Evolutionary conservation across 1,140 invertebrate genomes (phyloP).

Genomic region (Drosophila funebris): DNA sequence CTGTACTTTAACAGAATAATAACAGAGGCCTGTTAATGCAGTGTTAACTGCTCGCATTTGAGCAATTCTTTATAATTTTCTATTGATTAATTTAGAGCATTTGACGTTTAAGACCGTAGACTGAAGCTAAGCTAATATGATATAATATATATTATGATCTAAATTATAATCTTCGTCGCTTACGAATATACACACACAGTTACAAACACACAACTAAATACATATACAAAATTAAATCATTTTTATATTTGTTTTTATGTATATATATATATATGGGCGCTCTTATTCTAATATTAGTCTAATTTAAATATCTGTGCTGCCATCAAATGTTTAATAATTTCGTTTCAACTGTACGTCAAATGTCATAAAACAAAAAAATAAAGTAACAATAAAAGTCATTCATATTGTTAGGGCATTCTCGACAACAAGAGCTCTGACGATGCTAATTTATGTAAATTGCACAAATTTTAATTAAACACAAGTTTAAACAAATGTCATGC

Average conservation of each 20-base stretch:
- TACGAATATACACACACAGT: no score
- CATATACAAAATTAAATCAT: not conserved
- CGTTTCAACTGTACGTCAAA: constrained; percentile 9
- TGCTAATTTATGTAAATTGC: constrained; percentile 67
- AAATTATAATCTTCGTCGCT: no score
- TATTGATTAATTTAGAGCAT: no score
- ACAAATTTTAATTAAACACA: constrained; percentile 62
- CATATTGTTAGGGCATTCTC: constrained; percentile 23
- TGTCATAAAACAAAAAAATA: constrained; percentile 19
- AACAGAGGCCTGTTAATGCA: not conserved
- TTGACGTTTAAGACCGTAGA: no score
- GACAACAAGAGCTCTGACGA: constrained; percentile 4
- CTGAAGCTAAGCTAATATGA: no score
- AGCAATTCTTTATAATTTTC: not conserved
- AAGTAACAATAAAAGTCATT: constrained; percentile 12
- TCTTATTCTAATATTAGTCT: no score
- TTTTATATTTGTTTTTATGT: constrained; percentile 9
- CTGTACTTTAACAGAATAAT: not conserved
- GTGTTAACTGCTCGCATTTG: not conserved
- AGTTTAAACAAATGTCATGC: constrained; percentile 56
- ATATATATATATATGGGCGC: constrained; percentile 5
- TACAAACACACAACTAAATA: not conserved
- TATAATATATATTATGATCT: no score
- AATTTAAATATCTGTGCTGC: constrained; percentile 24
- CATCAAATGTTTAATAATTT: constrained; percentile 42